A percentile compares a stretch with the other conserved stretches of the same genome.
phyloP scores from a whole-genome alignment of 2,888 invertebrate species.

The Apantesis nais region DNA sequence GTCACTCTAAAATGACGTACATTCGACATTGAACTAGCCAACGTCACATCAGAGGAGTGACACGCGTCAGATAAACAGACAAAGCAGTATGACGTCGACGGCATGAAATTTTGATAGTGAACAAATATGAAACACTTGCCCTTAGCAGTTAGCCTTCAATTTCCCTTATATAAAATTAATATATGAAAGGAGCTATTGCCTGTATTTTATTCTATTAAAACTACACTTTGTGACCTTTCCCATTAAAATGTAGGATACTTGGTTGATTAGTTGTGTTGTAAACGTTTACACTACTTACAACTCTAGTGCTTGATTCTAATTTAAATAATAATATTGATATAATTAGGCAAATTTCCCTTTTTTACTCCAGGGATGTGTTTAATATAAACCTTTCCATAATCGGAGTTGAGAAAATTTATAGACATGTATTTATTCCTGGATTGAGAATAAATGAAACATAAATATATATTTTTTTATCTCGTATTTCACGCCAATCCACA shows the following conservation, averaged over 20 bases:
- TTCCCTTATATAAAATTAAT: background rate
- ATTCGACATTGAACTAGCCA: conserved; percentile 66
- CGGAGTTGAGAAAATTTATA: background rate
- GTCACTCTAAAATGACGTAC: conserved; percentile 59
- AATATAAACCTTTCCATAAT: background rate
- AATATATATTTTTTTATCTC: conserved; percentile 43
- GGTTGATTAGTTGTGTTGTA: background rate
- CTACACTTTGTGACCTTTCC: background rate
- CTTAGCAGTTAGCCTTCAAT: no score
- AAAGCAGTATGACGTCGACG: conserved; percentile 46
- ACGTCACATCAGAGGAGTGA: conserved; percentile 58
- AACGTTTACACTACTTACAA: background rate
- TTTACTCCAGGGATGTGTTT: background rate
- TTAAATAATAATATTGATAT: background rate
- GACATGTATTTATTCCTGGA: conserved; percentile 2
- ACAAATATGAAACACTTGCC: conserved; percentile 26
- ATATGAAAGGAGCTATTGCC: background rate
- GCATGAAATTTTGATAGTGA: conserved; percentile 29
- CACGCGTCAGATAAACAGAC: conserved; percentile 48
- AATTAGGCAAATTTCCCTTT: background rate
- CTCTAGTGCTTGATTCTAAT: background rate
- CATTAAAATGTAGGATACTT: background rate
- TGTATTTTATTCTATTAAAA: background rate
- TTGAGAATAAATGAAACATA: conserved; percentile 35
- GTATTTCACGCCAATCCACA: no score